A percentile compares a stretch with the other conserved stretches of the same genome.
Evolutionary conservation across 2,113 vertebrate species (phyloP).

Genomic region (Thinocorus orbignyianus): DNA sequence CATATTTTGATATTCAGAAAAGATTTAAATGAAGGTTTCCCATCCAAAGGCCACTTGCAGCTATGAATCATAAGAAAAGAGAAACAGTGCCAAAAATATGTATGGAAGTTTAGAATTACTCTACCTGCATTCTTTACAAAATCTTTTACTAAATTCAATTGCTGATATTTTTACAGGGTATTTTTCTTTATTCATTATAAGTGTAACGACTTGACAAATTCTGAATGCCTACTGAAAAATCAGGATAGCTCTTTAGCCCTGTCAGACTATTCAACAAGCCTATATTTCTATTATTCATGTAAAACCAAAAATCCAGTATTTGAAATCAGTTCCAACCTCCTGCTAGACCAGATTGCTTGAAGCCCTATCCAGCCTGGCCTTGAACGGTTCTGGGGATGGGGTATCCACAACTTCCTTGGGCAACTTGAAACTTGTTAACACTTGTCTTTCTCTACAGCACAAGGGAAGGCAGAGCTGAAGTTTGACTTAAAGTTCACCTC

Average conservation of each 20-base stretch:
- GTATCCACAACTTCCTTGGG: not conserved
- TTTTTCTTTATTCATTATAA: not conserved
- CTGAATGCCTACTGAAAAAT: not conserved
- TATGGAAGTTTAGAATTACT: not conserved
- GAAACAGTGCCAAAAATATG: not conserved
- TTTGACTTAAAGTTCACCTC: not conserved
- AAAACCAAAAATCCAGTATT: not conserved
- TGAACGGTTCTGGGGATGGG: not conserved
- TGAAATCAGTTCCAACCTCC: not conserved
- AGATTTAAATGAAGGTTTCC: constrained; percentile 78
- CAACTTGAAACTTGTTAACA: too few species aligned
- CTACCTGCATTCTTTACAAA: not conserved
- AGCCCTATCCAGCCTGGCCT: not conserved
- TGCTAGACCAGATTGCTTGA: not conserved
- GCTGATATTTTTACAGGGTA: not conserved
- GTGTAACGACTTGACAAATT: not conserved
- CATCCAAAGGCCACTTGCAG: constrained; percentile 83
- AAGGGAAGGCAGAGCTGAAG: too few species aligned
- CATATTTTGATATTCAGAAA: constrained; percentile 75
- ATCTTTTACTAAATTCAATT: not conserved
- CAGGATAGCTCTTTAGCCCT: not conserved
- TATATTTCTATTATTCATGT: not conserved
- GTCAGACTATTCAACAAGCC: not conserved
- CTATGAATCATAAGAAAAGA: constrained; percentile 35
- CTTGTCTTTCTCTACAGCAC: too few species aligned